Conservation (phyloP, 2,113 vertebrate genomes). For the Herpetotheres cachinnans region DNA sequence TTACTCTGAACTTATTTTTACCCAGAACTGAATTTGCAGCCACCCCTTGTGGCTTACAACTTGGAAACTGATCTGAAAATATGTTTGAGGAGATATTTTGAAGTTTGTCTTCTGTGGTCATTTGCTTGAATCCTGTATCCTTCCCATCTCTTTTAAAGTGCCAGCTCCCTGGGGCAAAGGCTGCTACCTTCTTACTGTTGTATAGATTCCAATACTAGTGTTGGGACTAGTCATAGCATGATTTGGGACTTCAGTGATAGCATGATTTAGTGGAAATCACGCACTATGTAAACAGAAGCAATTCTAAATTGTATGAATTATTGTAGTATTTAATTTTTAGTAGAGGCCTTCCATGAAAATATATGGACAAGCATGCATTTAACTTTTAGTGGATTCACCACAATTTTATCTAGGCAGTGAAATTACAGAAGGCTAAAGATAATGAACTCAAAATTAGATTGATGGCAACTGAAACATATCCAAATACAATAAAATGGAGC, state of each 20-base stretch:
- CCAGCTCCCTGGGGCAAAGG: background rate
- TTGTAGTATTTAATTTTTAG: background rate
- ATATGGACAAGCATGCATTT: background rate
- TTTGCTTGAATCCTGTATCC: background rate
- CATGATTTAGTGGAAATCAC: background rate
- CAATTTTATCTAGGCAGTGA: background rate
- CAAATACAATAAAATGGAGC: background rate
- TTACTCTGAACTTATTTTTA: background rate
- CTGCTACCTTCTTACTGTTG: background rate
- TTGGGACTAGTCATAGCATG: background rate
- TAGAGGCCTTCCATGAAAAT: background rate
- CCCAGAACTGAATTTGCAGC: background rate
- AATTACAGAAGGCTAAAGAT: background rate
- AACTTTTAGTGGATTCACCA: background rate
- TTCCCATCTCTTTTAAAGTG: background rate
- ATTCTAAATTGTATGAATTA: background rate
- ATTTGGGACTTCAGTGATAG: background rate
- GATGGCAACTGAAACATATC: background rate
- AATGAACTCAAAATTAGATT: background rate
- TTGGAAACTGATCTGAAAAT: background rate
- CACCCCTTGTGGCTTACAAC: background rate
- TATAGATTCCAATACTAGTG: background rate
- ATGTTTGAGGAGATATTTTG: background rate
- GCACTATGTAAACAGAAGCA: background rate
- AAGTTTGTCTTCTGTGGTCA: background rate